Evolutionary conservation across 2,113 vertebrate genomes (phyloP).

Genomic region (Indri indri): DNA sequence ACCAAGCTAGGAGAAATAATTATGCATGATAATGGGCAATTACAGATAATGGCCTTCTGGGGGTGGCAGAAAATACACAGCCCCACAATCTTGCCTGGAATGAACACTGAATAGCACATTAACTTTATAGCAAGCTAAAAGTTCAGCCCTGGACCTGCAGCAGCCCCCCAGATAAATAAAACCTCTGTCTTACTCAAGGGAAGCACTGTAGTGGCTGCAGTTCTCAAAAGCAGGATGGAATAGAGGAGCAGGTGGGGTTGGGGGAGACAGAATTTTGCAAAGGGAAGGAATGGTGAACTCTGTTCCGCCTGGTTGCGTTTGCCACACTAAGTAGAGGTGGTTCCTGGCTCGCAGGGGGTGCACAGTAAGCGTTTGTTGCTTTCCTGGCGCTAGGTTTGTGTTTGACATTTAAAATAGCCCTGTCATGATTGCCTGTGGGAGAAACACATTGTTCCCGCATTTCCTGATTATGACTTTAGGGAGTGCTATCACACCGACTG

Average conservation of each 20-base stretch:
- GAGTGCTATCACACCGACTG: constrained; percentile 81
- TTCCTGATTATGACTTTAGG: constrained; percentile 89
- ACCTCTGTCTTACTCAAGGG: constrained; percentile 46
- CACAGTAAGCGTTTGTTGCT: constrained; percentile 26
- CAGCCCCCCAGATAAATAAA: constrained; percentile 44
- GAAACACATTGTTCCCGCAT: constrained; percentile 88
- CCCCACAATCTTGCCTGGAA: constrained; percentile 78
- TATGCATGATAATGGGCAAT: constrained; percentile 86
- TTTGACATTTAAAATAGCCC: constrained; percentile 82
- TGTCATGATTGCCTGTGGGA: constrained; percentile 85
- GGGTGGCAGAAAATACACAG: constrained; percentile 83
- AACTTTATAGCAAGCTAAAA: constrained; percentile 85
- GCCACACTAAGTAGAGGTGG: constrained; percentile 18
- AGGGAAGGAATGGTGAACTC: not conserved
- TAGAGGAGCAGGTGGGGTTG: accelerated
- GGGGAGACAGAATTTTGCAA: not conserved
- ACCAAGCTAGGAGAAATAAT: constrained; percentile 83
- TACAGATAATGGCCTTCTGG: constrained; percentile 86
- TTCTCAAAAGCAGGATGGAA: not conserved
- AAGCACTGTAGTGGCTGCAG: not conserved
- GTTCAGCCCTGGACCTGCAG: constrained; percentile 70
- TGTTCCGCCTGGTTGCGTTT: not conserved
- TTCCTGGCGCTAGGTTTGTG: constrained; percentile 68
- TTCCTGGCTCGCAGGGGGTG: not conserved
- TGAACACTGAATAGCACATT: constrained; percentile 85